These are phyloP conservation scores for Chrosomus eos DNA, from an alignment of 2,797 vertebrate species.

Conservation along the genomic window DNA sequence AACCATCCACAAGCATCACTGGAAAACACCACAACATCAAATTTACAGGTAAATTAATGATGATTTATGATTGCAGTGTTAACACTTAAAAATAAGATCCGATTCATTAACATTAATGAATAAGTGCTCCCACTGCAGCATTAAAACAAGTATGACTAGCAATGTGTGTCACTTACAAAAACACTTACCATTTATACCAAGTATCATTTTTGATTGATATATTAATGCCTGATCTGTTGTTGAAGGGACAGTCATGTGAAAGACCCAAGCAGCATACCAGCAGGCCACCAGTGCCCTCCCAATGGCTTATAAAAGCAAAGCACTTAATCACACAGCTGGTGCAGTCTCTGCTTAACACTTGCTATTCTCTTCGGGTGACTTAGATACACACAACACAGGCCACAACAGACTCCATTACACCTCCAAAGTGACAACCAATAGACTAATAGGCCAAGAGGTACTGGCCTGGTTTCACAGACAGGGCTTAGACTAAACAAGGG, in stretches of 20 bases:
- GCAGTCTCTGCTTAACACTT: slow-evolving; percentile 41
- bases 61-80: not conserved
- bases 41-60: not conserved
- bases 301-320: slow-evolving; percentile 51
- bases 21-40: not conserved
- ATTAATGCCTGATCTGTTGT: slow-evolving; percentile 12
- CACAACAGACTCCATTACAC: slow-evolving; percentile 12
- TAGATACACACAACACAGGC: slow-evolving; percentile 8
- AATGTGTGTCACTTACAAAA: not conserved
- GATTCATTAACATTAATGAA: not conserved
- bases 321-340: slow-evolving; percentile 42
- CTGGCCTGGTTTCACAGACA: too few relatives aligned
- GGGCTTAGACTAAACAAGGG: too few relatives aligned
- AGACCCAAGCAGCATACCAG: not conserved
- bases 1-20: not conserved
- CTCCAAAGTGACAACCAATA: slow-evolving; percentile 20
- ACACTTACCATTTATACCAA: not conserved
- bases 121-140: not conserved
- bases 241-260: slow-evolving; percentile 9
- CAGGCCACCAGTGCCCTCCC: slow-evolving; percentile 21
- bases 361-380: slow-evolving; percentile 48
- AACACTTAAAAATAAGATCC: not conserved
- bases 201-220: not conserved
- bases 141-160: not conserved
- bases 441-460: not conserved